Evolutionary conservation across 2,113 vertebrate genomes (phyloP).

Genomic region (Ailuropoda melanoleuca): DNA sequence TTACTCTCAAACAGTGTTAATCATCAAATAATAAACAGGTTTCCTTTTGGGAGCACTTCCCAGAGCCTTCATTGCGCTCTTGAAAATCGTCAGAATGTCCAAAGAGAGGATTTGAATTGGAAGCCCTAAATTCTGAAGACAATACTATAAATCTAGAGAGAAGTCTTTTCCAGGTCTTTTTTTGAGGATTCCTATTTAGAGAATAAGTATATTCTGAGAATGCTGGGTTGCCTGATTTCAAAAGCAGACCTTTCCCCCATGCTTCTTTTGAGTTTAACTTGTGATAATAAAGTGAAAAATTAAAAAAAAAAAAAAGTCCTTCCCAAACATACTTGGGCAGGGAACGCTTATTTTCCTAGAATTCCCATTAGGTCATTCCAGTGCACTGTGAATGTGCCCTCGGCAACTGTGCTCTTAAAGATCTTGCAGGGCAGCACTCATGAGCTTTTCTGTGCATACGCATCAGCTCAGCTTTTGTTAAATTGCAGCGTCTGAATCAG

Average conservation of each 20-base stretch:
- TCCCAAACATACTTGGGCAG: not conserved
- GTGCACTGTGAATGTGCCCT: not conserved
- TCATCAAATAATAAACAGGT: not conserved
- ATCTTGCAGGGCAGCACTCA: not conserved
- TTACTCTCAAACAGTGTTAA: not conserved
- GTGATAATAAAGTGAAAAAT: not conserved
- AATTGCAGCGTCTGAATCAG: not conserved
- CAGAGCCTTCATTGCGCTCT: not conserved
- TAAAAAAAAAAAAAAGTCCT: not conserved
- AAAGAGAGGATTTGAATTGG: not conserved
- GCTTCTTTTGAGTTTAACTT: not conserved
- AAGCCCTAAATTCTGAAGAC: not conserved
- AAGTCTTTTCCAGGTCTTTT: constrained; percentile 3
- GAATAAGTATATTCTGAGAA: not conserved
- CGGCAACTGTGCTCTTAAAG: not conserved
- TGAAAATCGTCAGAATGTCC: not conserved
- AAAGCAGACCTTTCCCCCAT: not conserved
- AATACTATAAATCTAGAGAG: not conserved
- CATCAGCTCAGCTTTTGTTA: not conserved
- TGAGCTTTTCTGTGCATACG: not conserved
- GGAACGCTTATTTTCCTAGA: not conserved
- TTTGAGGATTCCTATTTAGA: not conserved
- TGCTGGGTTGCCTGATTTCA: not conserved
- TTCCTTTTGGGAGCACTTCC: not conserved
- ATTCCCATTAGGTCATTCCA: not conserved